phyloP scores from a whole-genome alignment of 2,888 invertebrate genomes.

The Tetranychus piercei region DNA sequence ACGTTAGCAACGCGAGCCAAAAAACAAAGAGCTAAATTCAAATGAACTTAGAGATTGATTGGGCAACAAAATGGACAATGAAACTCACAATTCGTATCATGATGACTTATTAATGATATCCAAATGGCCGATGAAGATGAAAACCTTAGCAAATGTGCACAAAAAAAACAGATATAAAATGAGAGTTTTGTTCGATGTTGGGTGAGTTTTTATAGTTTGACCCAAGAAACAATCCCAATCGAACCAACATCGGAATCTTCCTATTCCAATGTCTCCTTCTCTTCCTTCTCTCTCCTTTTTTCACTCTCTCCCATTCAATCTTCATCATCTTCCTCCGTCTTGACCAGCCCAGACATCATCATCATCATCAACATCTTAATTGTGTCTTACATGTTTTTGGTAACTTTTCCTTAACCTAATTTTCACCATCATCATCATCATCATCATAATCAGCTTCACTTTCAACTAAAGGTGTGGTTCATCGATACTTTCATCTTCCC shows the following conservation, averaged over 20 bases:
- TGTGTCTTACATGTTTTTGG: slow-evolving; percentile 6
- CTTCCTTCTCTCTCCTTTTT: slow-evolving; percentile 2
- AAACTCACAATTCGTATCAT: slow-evolving; percentile 9
- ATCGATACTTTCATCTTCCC: background rate
- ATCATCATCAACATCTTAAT: slow-evolving; percentile 2
- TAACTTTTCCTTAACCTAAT: slow-evolving; percentile 5
- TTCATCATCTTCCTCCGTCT: background rate
- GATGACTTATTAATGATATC: background rate
- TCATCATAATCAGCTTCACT: too few relatives aligned
- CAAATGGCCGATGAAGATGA: background rate
- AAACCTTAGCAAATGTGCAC: background rate
- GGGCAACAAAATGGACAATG: background rate
- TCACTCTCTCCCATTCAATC: background rate
- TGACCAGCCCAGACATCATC: background rate
- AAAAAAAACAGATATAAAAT: background rate
- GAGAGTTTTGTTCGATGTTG: background rate
- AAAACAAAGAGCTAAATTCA: too few relatives aligned
- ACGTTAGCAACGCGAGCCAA: too few relatives aligned
- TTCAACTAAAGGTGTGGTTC: background rate
- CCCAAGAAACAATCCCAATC: background rate
- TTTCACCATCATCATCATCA: background rate
- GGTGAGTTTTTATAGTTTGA: background rate
- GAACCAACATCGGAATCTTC: background rate
- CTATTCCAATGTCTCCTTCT: slow-evolving; percentile 5
- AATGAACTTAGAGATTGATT: background rate